A percentile compares a stretch with the other conserved stretches of the same genome.
These are phyloP conservation scores for Vulpes ferrilata DNA, from an alignment of 2,113 vertebrate species.

Conservation along the genomic window DNA sequence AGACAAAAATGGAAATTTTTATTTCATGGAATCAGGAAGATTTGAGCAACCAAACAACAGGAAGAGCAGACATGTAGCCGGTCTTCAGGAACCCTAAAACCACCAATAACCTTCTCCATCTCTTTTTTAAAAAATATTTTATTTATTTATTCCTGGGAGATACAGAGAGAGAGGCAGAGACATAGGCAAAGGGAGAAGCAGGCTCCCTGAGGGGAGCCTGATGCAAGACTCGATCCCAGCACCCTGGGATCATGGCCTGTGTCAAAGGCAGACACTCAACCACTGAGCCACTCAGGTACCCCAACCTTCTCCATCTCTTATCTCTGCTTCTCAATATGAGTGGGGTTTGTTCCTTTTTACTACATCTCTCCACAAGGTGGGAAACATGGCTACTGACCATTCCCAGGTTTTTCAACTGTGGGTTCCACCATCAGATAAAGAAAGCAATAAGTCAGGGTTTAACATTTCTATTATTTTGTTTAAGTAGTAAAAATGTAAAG, in stretches of 20 bases:
- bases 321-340: neutral
- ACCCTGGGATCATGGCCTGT: too few relatives aligned
- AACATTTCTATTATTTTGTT: neutral
- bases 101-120: neutral
- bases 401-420: neutral
- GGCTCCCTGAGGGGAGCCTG: too few relatives aligned
- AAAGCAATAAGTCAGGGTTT: neutral
- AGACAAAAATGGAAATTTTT: neutral
- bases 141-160: too few relatives aligned
- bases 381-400: neutral
- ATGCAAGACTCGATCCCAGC: too few relatives aligned
- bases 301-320: neutral
- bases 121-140: neutral
- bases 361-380: neutral
- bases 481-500: conserved; percentile 33
- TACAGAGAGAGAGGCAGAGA: too few relatives aligned
- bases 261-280: too few relatives aligned
- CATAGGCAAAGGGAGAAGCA: too few relatives aligned
- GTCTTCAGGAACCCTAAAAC: neutral
- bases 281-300: too few relatives aligned
- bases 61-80: neutral
- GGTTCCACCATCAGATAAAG: neutral
- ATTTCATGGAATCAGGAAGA: neutral
- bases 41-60: neutral
- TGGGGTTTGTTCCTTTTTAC: neutral